phyloP scores from a whole-genome alignment of 2,888 invertebrate genomes.

The Cosmorhoe ocellata region DNA sequence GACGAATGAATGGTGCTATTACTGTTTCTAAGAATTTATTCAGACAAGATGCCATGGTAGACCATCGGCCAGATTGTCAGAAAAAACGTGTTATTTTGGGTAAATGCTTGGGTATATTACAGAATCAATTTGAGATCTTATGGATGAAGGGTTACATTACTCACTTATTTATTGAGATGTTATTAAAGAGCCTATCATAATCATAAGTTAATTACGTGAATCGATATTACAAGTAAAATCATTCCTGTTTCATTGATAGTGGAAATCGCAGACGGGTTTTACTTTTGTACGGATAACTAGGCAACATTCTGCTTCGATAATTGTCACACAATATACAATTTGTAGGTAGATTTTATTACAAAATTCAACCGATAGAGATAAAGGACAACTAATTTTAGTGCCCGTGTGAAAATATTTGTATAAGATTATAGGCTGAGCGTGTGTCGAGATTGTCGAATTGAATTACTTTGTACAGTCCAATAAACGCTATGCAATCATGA shows the following conservation, averaged over 20 bases:
- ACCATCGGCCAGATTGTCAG: too few relatives aligned
- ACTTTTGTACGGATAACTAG: slow-evolving; percentile 49
- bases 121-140: too few relatives aligned
- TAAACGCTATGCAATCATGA: neutral
- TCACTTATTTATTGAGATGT: too few relatives aligned
- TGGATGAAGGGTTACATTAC: too few relatives aligned
- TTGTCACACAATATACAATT: slow-evolving; percentile 54
- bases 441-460: slow-evolving; percentile 23
- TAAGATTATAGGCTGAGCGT: slow-evolving; percentile 24
- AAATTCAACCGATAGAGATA: slow-evolving; percentile 31
- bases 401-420: slow-evolving; percentile 26
- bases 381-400: slow-evolving; percentile 31
- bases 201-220: too few relatives aligned
- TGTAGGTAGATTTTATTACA: slow-evolving; percentile 40
- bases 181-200: too few relatives aligned
- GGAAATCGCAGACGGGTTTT: slow-evolving; percentile 45
- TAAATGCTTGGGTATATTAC: too few relatives aligned
- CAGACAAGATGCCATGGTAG: too few relatives aligned
- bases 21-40: too few relatives aligned
- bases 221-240: too few relatives aligned
- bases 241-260: slow-evolving; percentile 28
- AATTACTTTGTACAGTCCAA: slow-evolving; percentile 21
- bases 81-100: too few relatives aligned
- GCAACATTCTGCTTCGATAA: slow-evolving; percentile 49
- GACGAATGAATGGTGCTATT: too few relatives aligned